phyloP scores from a whole-genome alignment of 2,113 vertebrate genomes.

The Hystrix brachyura region DNA sequence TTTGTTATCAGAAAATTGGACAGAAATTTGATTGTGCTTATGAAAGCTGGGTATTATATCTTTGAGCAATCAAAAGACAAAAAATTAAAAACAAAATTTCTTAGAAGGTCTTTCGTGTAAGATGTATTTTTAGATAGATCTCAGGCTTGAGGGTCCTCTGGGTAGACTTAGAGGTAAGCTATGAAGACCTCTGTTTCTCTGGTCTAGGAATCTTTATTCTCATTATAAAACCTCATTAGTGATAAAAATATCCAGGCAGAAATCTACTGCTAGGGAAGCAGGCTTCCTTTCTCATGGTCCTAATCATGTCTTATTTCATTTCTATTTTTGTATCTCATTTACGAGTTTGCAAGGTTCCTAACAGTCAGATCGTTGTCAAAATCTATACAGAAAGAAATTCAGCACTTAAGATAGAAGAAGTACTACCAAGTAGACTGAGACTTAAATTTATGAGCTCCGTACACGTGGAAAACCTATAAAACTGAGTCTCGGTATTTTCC shows the following conservation, averaged over 20 bases:
- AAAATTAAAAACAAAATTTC: not conserved
- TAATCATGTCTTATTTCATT: not conserved
- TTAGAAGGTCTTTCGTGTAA: not conserved
- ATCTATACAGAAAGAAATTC: not conserved
- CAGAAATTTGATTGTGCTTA: not conserved
- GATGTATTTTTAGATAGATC: not conserved
- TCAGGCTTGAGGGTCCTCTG: not conserved
- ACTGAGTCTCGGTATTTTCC: not conserved
- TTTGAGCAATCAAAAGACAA: not conserved
- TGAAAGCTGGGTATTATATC: conserved; percentile 53
- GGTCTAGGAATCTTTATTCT: not conserved
- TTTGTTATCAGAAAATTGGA: conserved; percentile 3
- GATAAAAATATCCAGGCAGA: not conserved
- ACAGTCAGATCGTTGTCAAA: not conserved
- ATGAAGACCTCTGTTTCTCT: not conserved
- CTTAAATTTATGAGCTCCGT: not conserved
- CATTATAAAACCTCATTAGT: not conserved
- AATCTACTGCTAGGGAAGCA: not conserved
- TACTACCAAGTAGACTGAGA: not conserved
- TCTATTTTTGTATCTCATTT: not conserved
- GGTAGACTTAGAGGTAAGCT: not conserved
- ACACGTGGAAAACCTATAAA: not conserved
- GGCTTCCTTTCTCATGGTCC: not conserved
- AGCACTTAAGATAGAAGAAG: not conserved
- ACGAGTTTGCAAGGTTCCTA: not conserved